Evolutionary conservation across 1,140 invertebrate genomes (phyloP).

Genomic region (Leptinotarsa undecemlineata): DNA sequence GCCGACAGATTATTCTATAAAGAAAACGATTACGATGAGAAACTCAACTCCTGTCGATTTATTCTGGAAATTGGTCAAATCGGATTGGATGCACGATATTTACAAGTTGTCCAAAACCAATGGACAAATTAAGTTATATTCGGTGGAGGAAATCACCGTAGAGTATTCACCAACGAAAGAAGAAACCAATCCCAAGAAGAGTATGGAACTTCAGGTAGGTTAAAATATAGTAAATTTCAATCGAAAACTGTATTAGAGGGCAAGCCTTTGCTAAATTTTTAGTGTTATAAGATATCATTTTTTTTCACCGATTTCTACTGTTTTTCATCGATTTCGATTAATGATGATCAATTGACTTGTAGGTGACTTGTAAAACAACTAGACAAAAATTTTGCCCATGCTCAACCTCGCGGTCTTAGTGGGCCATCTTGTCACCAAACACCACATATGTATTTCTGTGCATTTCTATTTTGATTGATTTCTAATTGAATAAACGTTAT

Average conservation of each 20-base stretch:
- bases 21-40: constrained; percentile 35
- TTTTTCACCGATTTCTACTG: no score
- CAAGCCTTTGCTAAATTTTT: background rate
- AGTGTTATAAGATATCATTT: no score
- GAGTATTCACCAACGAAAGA: constrained; percentile 34
- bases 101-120: constrained; percentile 35
- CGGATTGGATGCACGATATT: constrained; percentile 24
- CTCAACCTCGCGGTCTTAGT: no score
- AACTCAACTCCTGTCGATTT: constrained; percentile 43
- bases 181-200: constrained; percentile 34
- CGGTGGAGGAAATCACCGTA: constrained; percentile 34
- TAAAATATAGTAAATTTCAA: background rate
- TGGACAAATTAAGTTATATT: constrained; percentile 37
- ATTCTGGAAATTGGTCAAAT: constrained; percentile 41
- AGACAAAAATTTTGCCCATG: no score
- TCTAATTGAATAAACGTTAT: no score
- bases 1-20: constrained; percentile 33
- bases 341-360: no score
- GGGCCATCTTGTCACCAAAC: no score
- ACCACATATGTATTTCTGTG: no score
- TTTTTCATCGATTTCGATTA: no score
- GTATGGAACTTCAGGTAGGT: constrained; percentile 32
- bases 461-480: no score
- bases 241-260: background rate
- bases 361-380: no score